phyloP scores from a whole-genome alignment of 2,113 vertebrate species.

The Seriola aureovittata region DNA sequence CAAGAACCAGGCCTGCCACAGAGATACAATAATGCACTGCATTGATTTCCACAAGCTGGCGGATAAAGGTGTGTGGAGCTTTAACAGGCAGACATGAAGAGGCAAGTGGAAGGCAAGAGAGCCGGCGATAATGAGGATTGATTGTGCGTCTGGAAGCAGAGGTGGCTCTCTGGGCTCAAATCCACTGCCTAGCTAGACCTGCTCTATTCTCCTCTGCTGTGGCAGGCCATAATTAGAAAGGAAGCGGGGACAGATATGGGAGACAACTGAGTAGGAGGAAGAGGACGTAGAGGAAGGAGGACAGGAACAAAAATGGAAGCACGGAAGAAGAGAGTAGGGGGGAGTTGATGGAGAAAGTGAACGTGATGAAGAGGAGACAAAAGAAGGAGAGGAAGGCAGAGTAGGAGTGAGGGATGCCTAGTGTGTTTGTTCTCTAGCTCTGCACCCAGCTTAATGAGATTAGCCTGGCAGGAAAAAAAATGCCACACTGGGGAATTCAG shows the following conservation, averaged over 20 bases:
- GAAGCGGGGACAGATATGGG: conserved; percentile 68
- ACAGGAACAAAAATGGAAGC: conserved; percentile 56
- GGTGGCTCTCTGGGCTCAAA: conserved; percentile 69
- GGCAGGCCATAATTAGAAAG: conserved; percentile 80
- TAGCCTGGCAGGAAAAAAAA: conserved; percentile 80
- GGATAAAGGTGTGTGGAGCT: conserved; percentile 40
- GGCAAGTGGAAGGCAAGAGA: conserved; percentile 47
- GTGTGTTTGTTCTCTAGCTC: conserved; percentile 80
- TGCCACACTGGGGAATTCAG: conserved; percentile 85
- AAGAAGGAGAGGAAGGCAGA: conserved; percentile 64
- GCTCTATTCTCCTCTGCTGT: conserved; percentile 64
- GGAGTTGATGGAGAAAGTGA: conserved; percentile 50
- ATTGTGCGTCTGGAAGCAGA: conserved; percentile 74
- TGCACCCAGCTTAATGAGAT: conserved; percentile 84
- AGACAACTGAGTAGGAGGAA: conserved; percentile 72
- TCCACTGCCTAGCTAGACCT: conserved; percentile 67
- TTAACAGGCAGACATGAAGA: conserved; percentile 55
- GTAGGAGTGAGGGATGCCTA: conserved; percentile 63
- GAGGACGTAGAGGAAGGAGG: conserved; percentile 59
- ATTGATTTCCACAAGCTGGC: conserved; percentile 43
- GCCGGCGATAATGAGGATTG: conserved; percentile 75
- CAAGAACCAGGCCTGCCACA: conserved; percentile 29
- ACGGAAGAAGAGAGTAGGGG: conserved; percentile 66
- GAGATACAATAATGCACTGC: conserved; percentile 31
- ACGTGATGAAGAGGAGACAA: conserved; percentile 59